These are phyloP conservation scores for Epinotia bilunana DNA, from an alignment of 2,888 invertebrate species.

Conservation along the genomic window DNA sequence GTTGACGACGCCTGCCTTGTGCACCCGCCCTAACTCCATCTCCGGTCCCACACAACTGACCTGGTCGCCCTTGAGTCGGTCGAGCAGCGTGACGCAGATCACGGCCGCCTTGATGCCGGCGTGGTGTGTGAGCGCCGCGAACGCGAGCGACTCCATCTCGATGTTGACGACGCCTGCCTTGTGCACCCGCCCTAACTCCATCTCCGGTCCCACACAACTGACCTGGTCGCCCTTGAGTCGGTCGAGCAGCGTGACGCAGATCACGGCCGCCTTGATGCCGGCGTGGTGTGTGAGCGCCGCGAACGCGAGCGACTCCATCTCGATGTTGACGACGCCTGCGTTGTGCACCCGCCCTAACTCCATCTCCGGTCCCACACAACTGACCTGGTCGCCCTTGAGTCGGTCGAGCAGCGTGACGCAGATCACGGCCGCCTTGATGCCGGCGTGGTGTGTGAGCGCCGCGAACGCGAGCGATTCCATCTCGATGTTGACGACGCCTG, in stretches of 20 bases:
- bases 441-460: too few species aligned
- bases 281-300: conserved; percentile 95
- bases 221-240: conserved; percentile 80
- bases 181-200: too few species aligned
- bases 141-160: too few species aligned
- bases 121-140: conserved; percentile 85
- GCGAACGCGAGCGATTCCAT: too few species aligned
- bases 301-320: too few species aligned
- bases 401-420: conserved; percentile 87
- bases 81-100: conserved; percentile 95
- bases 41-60: conserved; percentile 70
- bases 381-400: conserved; percentile 56
- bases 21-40: conserved; percentile 88
- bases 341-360: too few species aligned
- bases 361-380: too few species aligned
- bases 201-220: too few species aligned
- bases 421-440: conserved; percentile 95
- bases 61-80: conserved; percentile 91
- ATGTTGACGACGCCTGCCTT: too few species aligned
- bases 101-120: conserved; percentile 97
- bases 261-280: conserved; percentile 95
- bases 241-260: conserved; percentile 96
- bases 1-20: conserved; percentile 89
- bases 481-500: too few species aligned
- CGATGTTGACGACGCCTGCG: too few species aligned